These are phyloP conservation scores for Idaea aversata DNA, from an alignment of 2,888 invertebrate species.

Conservation along the genomic window DNA sequence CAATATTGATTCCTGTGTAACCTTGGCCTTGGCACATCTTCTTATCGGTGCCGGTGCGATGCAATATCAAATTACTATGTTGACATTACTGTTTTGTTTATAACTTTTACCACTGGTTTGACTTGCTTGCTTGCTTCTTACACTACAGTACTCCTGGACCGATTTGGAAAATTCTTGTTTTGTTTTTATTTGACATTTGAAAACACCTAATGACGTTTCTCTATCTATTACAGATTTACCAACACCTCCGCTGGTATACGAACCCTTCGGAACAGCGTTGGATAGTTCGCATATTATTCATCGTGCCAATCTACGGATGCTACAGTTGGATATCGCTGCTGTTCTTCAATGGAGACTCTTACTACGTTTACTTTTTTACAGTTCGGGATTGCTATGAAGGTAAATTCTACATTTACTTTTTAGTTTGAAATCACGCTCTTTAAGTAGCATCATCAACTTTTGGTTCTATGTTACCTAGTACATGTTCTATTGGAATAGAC, in stretches of 20 bases:
- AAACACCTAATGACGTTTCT: background rate
- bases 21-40: too few relatives aligned
- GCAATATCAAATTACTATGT: too few relatives aligned
- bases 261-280: slow-evolving; percentile 99
- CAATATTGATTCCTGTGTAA: too few relatives aligned
- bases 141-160: too few relatives aligned
- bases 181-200: background rate
- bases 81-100: too few relatives aligned
- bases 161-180: too few relatives aligned
- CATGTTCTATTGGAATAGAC: too few relatives aligned
- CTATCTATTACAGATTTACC: slow-evolving; percentile 90
- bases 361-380: slow-evolving; percentile 99
- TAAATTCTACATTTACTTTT: slow-evolving; percentile 47
- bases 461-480: too few relatives aligned
- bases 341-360: slow-evolving; percentile 98
- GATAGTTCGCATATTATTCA: slow-evolving; percentile 99
- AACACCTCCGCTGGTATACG: slow-evolving; percentile 98
- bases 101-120: too few relatives aligned
- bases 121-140: too few relatives aligned
- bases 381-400: slow-evolving; percentile 99
- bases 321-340: slow-evolving; percentile 99
- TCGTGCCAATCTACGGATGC: slow-evolving; percentile 99
- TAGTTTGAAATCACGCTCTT: background rate
- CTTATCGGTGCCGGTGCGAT: too few relatives aligned
- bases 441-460: background rate